These are phyloP conservation scores for Petroica traversi DNA, from an alignment of 2,113 vertebrate genomes.

Conservation along the genomic window DNA sequence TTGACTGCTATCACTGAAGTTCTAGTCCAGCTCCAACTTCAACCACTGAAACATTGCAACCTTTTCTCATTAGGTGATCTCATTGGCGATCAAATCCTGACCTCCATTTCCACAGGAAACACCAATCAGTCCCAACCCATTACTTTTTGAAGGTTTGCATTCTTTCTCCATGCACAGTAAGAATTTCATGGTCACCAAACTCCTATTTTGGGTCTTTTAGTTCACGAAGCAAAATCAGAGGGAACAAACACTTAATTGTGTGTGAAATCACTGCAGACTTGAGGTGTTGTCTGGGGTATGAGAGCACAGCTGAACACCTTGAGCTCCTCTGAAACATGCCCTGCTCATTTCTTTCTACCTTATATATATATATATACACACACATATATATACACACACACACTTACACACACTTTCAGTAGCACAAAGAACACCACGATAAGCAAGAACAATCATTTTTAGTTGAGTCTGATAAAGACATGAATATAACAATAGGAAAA, in stretches of 20 bases:
- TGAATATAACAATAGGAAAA: not conserved
- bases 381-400: rapidly evolving
- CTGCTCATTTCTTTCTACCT: not conserved
- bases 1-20: not conserved
- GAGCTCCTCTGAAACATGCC: not conserved
- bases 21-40: not conserved
- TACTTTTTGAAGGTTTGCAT: not conserved
- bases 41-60: not conserved
- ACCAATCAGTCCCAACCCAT: not conserved
- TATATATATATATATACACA: not conserved
- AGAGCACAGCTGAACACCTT: not conserved
- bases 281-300: not conserved
- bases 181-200: not conserved
- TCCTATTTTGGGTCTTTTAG: not conserved
- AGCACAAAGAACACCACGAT: not conserved
- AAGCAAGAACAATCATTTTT: not conserved
- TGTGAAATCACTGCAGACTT: not conserved
- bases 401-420: not conserved
- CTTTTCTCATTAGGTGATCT: not conserved
- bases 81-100: not conserved
- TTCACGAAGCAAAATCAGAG: not conserved
- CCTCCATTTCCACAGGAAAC: not conserved
- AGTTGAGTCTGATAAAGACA: not conserved
- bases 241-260: not conserved
- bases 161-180: not conserved